Conservation (phyloP, 2,797 vertebrate species). For the Megaceryle alcyon region DNA sequence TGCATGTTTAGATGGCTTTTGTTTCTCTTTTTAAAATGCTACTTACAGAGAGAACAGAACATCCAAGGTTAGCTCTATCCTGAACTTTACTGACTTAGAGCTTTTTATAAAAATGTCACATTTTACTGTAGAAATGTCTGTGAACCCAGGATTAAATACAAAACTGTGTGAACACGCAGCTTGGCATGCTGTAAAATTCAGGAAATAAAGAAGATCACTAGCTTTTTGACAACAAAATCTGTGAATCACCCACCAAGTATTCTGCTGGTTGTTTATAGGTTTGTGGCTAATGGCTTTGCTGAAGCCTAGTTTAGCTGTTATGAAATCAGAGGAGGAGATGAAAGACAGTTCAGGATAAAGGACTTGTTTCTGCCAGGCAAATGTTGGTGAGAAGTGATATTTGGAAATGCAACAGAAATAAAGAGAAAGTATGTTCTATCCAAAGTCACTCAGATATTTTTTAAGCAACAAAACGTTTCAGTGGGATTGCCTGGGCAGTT, state of each 20-base stretch:
- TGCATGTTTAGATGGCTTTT: background rate
- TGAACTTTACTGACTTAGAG: background rate
- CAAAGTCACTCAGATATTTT: background rate
- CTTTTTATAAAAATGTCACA: background rate
- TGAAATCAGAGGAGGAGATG: background rate
- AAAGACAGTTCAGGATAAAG: background rate
- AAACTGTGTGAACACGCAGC: background rate
- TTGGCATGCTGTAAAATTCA: slow-evolving; percentile 3
- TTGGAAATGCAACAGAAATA: background rate
- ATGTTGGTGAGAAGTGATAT: background rate
- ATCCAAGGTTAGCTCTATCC: background rate
- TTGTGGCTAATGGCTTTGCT: background rate
- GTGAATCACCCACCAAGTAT: slow-evolving; percentile 12
- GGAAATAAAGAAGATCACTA: background rate
- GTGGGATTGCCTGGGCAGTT: background rate
- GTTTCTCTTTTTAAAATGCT: background rate
- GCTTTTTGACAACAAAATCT: slow-evolving; percentile 11
- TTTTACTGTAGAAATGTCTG: background rate
- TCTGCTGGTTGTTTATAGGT: background rate
- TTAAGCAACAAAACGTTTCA: background rate
- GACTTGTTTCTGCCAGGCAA: slow-evolving; percentile 4
- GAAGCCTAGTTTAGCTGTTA: background rate
- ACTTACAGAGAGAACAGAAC: background rate
- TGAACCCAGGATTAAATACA: background rate
- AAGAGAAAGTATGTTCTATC: background rate